Evolutionary conservation across 2,888 invertebrate species (phyloP), one percentile per base, ranked within the genome.

Genomic region (Pharmacophagus antenor): DNA sequence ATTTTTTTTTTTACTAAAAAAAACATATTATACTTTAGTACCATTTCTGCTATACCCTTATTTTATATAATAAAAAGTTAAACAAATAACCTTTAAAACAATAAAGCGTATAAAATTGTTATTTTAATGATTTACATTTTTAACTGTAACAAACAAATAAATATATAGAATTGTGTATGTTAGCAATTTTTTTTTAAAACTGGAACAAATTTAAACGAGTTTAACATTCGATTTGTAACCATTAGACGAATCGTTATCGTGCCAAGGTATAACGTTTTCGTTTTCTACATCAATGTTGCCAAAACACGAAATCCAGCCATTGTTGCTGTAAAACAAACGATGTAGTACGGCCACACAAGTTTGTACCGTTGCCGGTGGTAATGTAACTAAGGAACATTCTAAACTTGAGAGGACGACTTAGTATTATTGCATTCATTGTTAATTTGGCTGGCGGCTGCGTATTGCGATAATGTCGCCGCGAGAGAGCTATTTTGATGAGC

Each of bases 271-370:
- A 22, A 47, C 12, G 31, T 52, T 58, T 37, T 37, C 37, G 42
- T 58, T 52, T 44, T 18, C 46, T 37, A 17, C 50, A 17, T 12
- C 23, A n/a, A 22, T 58, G 58, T 58, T 58, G 47, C 37, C 58
- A 58, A 58, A 58, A 58, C 58, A 58, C 31, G 22, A 23, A 37
- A 57, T 21, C 21, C 22, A 18, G n/a, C 18, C 51, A 42, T 46
- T 57, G 56, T 49, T 51, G 23, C 22, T 17, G 25, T 8, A 41
- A 51, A 49, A 42, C 49, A 58, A 58, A 57, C 22, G 21, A 7
- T 3, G 46, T 27, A 27, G 42, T 31, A 12, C 42, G 17, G 1
- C 8, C 44, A 54, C 27, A 46, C 21, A n/a, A 46, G 27, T 54
- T 18, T 53, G 6, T 42, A 27, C 18, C 8, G 18, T 1, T 1